A percentile compares a stretch with the other conserved stretches of the same genome.
Evolutionary conservation across 1,140 invertebrate species (phyloP).

Genomic region (Eurosta solidaginis): DNA sequence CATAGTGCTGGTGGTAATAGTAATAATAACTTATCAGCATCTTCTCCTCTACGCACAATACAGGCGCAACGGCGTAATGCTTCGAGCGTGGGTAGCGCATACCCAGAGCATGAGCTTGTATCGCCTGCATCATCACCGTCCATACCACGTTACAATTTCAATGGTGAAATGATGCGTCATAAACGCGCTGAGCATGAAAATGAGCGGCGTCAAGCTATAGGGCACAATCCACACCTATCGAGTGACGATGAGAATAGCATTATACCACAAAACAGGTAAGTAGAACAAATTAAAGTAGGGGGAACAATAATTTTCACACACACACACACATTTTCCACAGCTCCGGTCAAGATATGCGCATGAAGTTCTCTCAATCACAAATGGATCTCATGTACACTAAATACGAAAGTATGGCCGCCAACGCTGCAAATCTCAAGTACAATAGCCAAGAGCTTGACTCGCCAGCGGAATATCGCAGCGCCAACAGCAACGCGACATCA

Average conservation of each 20-base stretch:
- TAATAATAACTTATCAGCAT: constrained; percentile 54
- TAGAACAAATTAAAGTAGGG: not conserved
- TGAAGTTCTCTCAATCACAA: constrained; percentile 59
- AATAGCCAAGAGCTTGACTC: constrained; percentile 57
- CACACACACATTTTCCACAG: constrained; percentile 28
- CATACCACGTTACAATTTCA: constrained; percentile 58
- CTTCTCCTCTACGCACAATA: constrained; percentile 52
- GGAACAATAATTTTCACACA: not conserved
- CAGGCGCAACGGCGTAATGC: constrained; percentile 53
- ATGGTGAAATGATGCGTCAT: constrained; percentile 54
- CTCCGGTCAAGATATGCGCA: constrained; percentile 56
- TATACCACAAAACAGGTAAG: constrained; percentile 57
- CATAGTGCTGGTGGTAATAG: constrained; percentile 37
- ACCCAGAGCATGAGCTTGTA: constrained; percentile 59
- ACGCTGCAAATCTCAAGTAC: constrained; percentile 48
- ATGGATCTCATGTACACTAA: constrained; percentile 60
- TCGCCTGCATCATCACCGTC: constrained; percentile 58
- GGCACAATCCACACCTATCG: constrained; percentile 54
- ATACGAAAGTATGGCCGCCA: constrained; percentile 53
- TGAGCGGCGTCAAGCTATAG: constrained; percentile 48
- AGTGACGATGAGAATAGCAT: constrained; percentile 60
- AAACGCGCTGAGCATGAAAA: constrained; percentile 52
- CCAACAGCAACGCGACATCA: constrained; percentile 41
- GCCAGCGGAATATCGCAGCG: constrained; percentile 51
- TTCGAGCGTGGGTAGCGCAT: constrained; percentile 56